These are phyloP conservation scores for Epinephelus coioides DNA, from an alignment of 2,797 vertebrate species.

Conservation along the genomic window DNA sequence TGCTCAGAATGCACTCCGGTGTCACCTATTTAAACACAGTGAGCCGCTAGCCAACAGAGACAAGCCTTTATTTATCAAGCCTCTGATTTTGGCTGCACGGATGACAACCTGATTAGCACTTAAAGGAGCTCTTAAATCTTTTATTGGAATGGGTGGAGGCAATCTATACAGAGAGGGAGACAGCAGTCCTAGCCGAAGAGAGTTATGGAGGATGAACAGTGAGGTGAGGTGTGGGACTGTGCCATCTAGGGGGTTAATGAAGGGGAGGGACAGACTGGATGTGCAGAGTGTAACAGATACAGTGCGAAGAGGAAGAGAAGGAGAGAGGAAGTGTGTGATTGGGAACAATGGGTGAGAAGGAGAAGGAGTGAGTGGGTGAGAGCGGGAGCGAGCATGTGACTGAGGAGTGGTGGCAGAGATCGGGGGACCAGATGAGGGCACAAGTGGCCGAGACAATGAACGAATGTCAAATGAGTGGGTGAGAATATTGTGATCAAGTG, in stretches of 20 bases:
- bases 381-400: constrained; percentile 36
- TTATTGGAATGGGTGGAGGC: constrained; percentile 64
- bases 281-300: constrained; percentile 48
- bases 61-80: constrained; percentile 83
- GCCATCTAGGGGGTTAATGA: constrained; percentile 74
- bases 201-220: constrained; percentile 64
- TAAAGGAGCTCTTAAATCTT: constrained; percentile 82
- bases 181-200: constrained; percentile 44
- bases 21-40: constrained; percentile 83
- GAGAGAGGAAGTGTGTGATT: constrained; percentile 27
- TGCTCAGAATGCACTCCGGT: constrained; percentile 82
- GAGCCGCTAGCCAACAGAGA: constrained; percentile 78
- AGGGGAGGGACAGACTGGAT: constrained; percentile 55
- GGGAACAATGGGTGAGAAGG: constrained; percentile 54
- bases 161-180: constrained; percentile 64
- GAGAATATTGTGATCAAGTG: constrained; percentile 61
- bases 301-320: constrained; percentile 36
- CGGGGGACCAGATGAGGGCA: constrained; percentile 51
- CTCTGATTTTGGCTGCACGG: constrained; percentile 81
- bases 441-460: constrained; percentile 56
- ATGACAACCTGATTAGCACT: constrained; percentile 87
- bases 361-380: constrained; percentile 42
- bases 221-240: constrained; percentile 72
- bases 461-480: constrained; percentile 56
- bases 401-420: constrained; percentile 51